phyloP scores from a whole-genome alignment of 1,140 invertebrate genomes.

The Lamellibrachia luymesi region DNA sequence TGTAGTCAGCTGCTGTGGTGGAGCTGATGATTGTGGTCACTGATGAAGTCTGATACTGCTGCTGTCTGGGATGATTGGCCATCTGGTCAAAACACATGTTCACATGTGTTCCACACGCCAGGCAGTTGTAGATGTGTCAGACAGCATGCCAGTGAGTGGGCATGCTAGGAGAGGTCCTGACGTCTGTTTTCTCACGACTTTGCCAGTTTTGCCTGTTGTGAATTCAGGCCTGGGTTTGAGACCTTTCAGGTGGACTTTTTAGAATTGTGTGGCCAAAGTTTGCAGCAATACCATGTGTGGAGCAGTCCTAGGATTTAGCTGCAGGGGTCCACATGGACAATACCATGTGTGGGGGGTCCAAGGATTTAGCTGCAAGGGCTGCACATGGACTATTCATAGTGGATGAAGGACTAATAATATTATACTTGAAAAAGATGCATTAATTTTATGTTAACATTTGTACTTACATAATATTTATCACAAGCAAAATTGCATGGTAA shows the following conservation, averaged over 20 bases:
- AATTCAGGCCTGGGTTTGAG: neutral
- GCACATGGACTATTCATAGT: neutral
- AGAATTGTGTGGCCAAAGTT: neutral
- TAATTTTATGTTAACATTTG: neutral
- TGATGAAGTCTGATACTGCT: neutral
- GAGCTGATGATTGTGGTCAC: neutral
- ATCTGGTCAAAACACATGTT: neutral
- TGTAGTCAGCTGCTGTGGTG: neutral
- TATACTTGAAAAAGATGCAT: neutral
- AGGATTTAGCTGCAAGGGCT: too few relatives aligned
- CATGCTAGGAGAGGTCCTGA: neutral
- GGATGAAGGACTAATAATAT: neutral
- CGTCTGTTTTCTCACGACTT: neutral
- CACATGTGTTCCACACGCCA: neutral
- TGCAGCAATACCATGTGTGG: neutral
- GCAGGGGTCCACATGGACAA: too few relatives aligned
- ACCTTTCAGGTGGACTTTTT: neutral
- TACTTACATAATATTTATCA: neutral
- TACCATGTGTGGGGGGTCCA: too few relatives aligned
- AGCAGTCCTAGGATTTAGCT: neutral
- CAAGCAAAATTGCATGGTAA: neutral
- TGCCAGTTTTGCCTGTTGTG: neutral
- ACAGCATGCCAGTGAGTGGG: neutral
- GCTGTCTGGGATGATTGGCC: neutral
- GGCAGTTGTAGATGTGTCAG: neutral